phyloP scores from a whole-genome alignment of 2,888 invertebrate genomes.

The Tetragonisca angustula region DNA sequence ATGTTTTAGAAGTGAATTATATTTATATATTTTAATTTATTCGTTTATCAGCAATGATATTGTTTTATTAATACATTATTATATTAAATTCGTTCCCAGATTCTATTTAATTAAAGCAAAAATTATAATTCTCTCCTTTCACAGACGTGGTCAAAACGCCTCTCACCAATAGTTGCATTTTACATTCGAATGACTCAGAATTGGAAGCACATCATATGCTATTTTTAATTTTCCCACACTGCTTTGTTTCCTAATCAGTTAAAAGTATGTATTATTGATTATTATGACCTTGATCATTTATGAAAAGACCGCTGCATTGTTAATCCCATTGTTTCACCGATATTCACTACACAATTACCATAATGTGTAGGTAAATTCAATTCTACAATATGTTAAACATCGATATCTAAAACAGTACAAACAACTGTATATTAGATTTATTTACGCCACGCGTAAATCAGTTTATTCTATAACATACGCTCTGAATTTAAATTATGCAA shows the following conservation, averaged over 20 bases:
- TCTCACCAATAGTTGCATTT: too few species aligned
- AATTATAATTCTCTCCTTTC: too few species aligned
- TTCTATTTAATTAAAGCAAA: too few species aligned
- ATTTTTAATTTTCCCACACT: too few species aligned
- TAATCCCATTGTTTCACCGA: slow-evolving; percentile 37
- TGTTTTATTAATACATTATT: too few species aligned
- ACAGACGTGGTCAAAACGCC: too few species aligned
- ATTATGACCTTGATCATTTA: slow-evolving; percentile 37
- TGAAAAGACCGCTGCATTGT: slow-evolving; percentile 19
- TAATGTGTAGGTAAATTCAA: slow-evolving; percentile 39
- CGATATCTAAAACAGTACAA: slow-evolving; percentile 28
- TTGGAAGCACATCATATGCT: too few species aligned
- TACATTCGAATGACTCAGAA: too few species aligned
- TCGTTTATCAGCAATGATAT: too few species aligned
- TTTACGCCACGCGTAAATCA: neutral
- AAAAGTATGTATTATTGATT: slow-evolving; percentile 3
- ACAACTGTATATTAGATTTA: neutral
- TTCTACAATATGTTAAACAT: slow-evolving; percentile 36
- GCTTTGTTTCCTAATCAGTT: neutral
- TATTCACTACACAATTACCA: slow-evolving; percentile 47
- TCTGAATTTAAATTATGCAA: neutral
- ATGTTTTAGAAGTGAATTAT: too few species aligned
- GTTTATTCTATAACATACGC: neutral
- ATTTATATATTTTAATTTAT: too few species aligned
- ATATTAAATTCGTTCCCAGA: too few species aligned